Evolutionary conservation across 2,888 invertebrate species (phyloP).

Genomic region (Andrena flavipes): DNA sequence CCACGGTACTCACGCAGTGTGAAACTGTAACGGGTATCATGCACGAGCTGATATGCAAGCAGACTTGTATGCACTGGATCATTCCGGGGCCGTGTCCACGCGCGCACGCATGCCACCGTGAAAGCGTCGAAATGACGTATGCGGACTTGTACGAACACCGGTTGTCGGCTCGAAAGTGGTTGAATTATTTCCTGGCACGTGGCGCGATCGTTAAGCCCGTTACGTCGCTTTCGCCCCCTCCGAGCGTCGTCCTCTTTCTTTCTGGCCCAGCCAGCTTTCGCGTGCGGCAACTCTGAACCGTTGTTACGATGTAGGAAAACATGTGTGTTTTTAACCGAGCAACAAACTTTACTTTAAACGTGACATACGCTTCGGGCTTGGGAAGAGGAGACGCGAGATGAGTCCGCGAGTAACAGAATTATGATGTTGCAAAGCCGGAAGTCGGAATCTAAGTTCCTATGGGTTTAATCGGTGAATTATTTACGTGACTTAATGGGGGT

Average conservation of each 20-base stretch:
- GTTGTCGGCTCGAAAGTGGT: constrained; percentile 53
- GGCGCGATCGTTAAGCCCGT: constrained; percentile 31
- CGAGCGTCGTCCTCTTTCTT: neutral
- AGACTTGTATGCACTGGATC: constrained; percentile 27
- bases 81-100: constrained; percentile 38
- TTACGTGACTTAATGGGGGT: too few species aligned
- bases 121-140: constrained; percentile 62
- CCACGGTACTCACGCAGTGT: constrained; percentile 9
- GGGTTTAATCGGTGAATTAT: too few species aligned
- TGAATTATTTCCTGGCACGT: constrained; percentile 61
- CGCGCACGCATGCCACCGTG: constrained; percentile 34
- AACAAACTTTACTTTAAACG: too few species aligned
- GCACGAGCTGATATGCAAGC: constrained; percentile 32
- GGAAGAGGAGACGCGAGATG: too few species aligned
- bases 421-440: too few species aligned
- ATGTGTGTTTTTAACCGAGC: too few species aligned
- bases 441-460: too few species aligned
- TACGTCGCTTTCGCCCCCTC: neutral
- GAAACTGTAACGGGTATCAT: constrained; percentile 55
- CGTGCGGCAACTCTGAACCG: neutral
- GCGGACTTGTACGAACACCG: constrained; percentile 20
- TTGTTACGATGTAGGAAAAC: too few species aligned
- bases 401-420: too few species aligned
- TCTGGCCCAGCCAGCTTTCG: neutral
- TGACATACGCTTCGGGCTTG: too few species aligned